These are phyloP conservation scores for Procavia capensis DNA, from an alignment of 2,113 vertebrate genomes.

Conservation along the genomic window DNA sequence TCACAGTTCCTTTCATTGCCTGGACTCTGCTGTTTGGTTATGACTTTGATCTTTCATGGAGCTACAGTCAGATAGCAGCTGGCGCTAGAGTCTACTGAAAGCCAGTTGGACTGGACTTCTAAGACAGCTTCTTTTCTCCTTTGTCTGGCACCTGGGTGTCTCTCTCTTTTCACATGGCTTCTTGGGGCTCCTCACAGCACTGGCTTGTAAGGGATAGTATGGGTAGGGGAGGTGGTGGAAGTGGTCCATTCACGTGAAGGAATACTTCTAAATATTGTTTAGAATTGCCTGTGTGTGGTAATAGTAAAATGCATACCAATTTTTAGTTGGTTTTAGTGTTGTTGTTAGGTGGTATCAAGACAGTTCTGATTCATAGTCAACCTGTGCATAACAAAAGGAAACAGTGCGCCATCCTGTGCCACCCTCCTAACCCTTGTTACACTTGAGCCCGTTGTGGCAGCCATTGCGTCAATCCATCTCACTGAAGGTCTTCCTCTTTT, in stretches of 20 bases:
- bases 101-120: not conserved
- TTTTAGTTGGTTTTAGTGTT: not conserved
- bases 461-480: no score
- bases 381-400: no score
- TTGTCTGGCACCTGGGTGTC: not conserved
- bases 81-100: not conserved
- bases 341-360: no score
- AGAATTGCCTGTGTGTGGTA: not conserved
- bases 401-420: no score
- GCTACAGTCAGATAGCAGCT: not conserved
- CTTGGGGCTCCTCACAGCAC: not conserved
- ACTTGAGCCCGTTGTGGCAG: no score
- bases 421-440: no score
- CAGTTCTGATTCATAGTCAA: no score
- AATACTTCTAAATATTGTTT: not conserved
- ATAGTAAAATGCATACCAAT: conserved; percentile 10
- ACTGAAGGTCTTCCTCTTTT: no score
- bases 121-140: not conserved
- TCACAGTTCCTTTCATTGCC: not conserved
- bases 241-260: not conserved
- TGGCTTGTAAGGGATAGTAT: not conserved
- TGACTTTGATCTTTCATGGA: not conserved
- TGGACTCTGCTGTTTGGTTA: not conserved
- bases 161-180: not conserved
- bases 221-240: not conserved